phyloP scores from a whole-genome alignment of 2,113 vertebrate genomes.

The Numida meleagris region DNA sequence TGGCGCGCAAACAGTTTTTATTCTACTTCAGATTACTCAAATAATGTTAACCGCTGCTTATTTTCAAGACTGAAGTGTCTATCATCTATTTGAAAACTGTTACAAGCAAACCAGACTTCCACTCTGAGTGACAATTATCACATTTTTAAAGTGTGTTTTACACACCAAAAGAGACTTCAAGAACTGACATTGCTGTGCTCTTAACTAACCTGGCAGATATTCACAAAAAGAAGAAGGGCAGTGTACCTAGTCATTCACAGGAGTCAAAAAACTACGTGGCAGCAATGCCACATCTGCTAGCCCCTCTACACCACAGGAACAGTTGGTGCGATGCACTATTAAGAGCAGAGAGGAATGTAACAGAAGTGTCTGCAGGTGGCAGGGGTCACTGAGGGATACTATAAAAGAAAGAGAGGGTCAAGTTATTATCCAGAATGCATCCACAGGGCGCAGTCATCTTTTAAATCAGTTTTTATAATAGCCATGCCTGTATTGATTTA shows the following conservation, averaged over 20 bases:
- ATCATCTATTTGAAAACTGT: neutral
- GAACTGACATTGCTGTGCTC: neutral
- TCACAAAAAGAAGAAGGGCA: neutral
- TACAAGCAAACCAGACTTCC: neutral
- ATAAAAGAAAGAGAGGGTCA: conserved; percentile 46
- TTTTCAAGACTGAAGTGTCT: neutral
- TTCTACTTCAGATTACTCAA: neutral
- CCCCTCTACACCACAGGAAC: neutral
- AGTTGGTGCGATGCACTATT: neutral
- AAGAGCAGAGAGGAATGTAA: neutral
- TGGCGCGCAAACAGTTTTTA: too few relatives aligned
- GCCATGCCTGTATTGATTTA: conserved; percentile 39
- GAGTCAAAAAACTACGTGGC: neutral
- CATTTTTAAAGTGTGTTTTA: neutral
- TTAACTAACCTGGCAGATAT: neutral
- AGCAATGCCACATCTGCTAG: neutral
- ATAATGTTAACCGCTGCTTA: neutral
- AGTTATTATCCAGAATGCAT: conserved; percentile 59
- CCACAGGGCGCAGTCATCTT: neutral
- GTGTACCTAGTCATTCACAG: neutral
- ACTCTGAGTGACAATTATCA: neutral
- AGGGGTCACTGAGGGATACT: conserved; percentile 6
- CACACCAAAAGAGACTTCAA: neutral
- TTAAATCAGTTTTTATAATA: conserved; percentile 55
- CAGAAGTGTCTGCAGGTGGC: conserved; percentile 31